Evolutionary conservation across 1,140 invertebrate species (phyloP).

Genomic region (Pachypeltis micranthus): DNA sequence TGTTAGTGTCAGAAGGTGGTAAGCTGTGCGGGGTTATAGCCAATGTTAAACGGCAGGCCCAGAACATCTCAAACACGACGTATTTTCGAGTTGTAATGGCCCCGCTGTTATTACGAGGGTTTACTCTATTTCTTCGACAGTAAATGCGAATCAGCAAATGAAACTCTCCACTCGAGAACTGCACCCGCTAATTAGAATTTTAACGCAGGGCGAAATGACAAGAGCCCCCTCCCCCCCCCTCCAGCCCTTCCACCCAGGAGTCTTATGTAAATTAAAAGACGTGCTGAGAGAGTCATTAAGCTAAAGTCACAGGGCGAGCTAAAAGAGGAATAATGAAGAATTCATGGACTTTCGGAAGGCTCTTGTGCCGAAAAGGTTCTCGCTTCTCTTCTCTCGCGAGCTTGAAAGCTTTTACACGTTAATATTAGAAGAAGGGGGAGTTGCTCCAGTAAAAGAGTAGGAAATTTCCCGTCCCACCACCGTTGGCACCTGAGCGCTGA

Average conservation of each 20-base stretch:
- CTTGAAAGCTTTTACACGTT: conserved; percentile 3
- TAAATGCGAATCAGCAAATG: background rate
- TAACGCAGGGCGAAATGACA: background rate
- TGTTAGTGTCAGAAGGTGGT: no score
- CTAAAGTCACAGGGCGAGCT: background rate
- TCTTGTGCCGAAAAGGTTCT: background rate
- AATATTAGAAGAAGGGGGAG: background rate
- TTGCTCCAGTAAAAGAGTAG: no score
- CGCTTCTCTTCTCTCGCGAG: background rate
- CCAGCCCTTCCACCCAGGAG: background rate
- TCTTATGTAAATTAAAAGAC: conserved; percentile 8
- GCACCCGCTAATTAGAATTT: background rate
- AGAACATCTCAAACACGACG: no score
- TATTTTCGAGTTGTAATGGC: no score
- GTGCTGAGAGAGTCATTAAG: conserved; percentile 8
- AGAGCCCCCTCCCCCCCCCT: background rate
- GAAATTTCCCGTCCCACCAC: no score
- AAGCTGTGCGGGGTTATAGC: no score
- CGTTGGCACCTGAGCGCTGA: no score
- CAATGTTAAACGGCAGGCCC: no score
- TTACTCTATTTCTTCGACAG: background rate
- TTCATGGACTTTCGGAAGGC: background rate
- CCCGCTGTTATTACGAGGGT: no score
- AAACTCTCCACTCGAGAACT: background rate
- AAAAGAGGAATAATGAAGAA: conserved; percentile 3